These are phyloP conservation scores for Sycophila sp. DNA, from an alignment of 1,140 invertebrate species.

Conservation along the genomic window DNA sequence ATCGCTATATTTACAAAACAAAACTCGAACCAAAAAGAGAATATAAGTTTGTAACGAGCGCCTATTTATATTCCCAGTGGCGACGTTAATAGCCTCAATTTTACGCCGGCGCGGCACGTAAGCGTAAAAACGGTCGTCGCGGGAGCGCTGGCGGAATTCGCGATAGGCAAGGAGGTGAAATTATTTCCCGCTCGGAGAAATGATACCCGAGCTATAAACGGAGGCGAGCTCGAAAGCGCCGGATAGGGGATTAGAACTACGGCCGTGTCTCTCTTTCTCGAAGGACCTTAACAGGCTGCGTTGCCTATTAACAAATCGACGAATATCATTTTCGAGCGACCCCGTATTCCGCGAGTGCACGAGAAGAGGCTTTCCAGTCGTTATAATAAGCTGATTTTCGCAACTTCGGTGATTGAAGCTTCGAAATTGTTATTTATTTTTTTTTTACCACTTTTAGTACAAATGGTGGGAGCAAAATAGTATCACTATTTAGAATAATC, in stretches of 20 bases:
- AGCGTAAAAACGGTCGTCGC: not conserved
- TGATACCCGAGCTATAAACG: not conserved
- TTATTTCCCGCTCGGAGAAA: constrained; percentile 6
- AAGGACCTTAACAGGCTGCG: not conserved
- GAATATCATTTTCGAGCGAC: not conserved
- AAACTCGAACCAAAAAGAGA: too few relatives aligned
- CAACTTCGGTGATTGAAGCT: too few relatives aligned
- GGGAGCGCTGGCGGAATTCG: not conserved
- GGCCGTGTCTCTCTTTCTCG: not conserved
- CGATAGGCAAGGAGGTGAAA: not conserved
- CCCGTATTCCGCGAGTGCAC: too few relatives aligned
- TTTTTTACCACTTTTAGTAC: too few relatives aligned
- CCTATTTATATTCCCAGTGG: not conserved
- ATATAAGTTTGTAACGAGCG: too few relatives aligned
- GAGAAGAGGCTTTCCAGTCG: too few relatives aligned
- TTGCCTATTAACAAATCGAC: not conserved
- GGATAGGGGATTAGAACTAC: not conserved
- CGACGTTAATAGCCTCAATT: constrained; percentile 7
- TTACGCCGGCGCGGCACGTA: not conserved
- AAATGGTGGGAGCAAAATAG: too few relatives aligned
- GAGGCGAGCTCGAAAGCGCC: too few relatives aligned
- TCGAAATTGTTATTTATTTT: too few relatives aligned
- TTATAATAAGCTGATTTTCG: too few relatives aligned
- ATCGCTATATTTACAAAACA: not conserved
- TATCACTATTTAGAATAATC: too few relatives aligned